Evolutionary conservation across 2,888 invertebrate species (phyloP), one percentile per base, ranked within the genome.

Genomic region (Taphrorychus bicolor): DNA sequence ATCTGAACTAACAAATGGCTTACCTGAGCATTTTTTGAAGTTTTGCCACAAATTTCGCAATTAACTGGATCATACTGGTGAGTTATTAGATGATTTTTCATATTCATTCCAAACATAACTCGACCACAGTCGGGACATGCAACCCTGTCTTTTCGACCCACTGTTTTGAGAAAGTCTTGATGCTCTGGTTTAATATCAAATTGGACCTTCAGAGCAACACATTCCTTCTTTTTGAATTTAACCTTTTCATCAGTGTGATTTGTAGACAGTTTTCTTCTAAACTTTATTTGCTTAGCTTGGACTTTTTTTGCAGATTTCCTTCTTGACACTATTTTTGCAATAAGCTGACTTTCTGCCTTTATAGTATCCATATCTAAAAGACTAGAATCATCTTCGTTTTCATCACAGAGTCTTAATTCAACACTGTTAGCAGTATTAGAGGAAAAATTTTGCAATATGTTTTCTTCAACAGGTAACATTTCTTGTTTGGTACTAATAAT

Each of bases 31-130:
- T 78, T 80, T 69, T 76, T 77, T 48, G 75, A 75, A 16, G 74
- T 73, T 40, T 73, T 74, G 5, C 78, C 77, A 69, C 80, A 80
- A 17, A 79, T 71, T 22, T 79, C 75, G 69, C 80, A 80, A 32
- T 76, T 71, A 51, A 76, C 75, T 17, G 76, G 77, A 11, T 73
- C 71, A 66, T 76, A 75, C 19, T 73, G 72, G 70, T 80, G 79
- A n/a, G 74, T 74, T 23, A 71, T 70, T 7, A 78, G 66, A 62
- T 80, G 79, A 23, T 75, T 76, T 49, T 73, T 76, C 23, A 78
- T 74, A 48, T 79, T 79, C 48, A 75, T 74, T 9, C 73, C 74
- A 16, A 75, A 73, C 40, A 78, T 76, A 23, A 73, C 71, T 4
- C 75, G 71, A 5, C 70, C 63, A 66, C 79, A 79, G 57, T 78